Base-by-base conservation (phyloP, 2,888 invertebrate species). In the Keiferia lycopersicella region DNA sequence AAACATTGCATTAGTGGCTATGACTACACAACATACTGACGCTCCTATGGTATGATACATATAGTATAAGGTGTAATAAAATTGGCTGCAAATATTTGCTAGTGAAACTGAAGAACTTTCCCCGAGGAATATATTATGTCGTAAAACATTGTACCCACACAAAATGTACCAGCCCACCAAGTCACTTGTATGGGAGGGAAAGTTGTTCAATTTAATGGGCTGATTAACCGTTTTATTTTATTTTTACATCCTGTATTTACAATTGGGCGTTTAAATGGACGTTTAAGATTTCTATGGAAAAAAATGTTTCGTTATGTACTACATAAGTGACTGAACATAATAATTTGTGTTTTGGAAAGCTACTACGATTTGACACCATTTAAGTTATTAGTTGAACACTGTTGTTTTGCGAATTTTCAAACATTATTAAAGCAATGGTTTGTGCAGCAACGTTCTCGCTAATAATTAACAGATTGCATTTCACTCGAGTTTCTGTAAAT, bases 1-100 rank as follows among this genome's bases (percentile, higher is more conserved):
- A 92, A 89, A 92, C 80, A 84, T 72, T 74, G 71, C 62, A 79
- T 83, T 83, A 80, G 87, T 87, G 72, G 73, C 68, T 38, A 14
- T 18, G n/a, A 1, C 16, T 48, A 48, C 48, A 16, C 26, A 26
- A 48, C 48, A 16, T 6, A 26, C 6, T 26, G 1, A 48, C 16
- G 18, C 18, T 48, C 16, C 16, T 48, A 48, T n/a, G n/a, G n/a
- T n/a, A n/a, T n/a, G n/a, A n/a, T n/a, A n/a, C n/a, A n/a, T n/a
- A n/a, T n/a, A n/a, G n/a, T n/a, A n/a, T n/a, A n/a, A n/a, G n/a
- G n/a, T n/a, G n/a, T n/a, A n/a, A n/a, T n/a, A n/a, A n/a, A n/a
- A n/a, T n/a, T n/a, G n/a, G n/a, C n/a, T n/a, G n/a, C n/a, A n/a
- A n/a, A n/a, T n/a, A n/a, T n/a, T n/a, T n/a, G n/a, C n/a, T n/a